These are phyloP conservation scores for Pipistrellus pipistrellus DNA, from an alignment of 2,797 vertebrate genomes.

Conservation along the genomic window DNA sequence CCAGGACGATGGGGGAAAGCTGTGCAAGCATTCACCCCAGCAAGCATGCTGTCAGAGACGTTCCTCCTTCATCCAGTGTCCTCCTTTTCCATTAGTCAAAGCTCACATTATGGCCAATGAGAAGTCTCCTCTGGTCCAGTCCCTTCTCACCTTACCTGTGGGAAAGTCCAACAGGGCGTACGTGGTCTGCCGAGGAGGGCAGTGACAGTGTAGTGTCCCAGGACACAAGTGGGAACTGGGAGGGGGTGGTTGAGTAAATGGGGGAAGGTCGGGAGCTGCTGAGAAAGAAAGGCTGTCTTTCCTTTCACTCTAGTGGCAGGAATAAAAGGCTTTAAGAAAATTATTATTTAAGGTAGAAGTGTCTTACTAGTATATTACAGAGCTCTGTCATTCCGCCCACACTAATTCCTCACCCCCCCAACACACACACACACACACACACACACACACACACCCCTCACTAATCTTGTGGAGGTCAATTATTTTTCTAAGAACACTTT, in stretches of 20 bases:
- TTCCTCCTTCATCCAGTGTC: background rate
- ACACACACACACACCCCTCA: background rate
- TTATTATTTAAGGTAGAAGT: slow-evolving; percentile 52
- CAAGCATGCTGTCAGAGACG: background rate
- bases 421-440: background rate
- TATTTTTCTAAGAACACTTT: slow-evolving; percentile 47
- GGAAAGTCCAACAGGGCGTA: background rate
- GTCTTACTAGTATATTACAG: background rate
- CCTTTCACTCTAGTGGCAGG: background rate
- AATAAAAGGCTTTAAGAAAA: slow-evolving; percentile 47
- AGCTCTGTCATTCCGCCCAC: background rate
- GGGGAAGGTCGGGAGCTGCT: background rate
- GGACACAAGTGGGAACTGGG: background rate
- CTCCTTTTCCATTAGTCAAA: background rate
- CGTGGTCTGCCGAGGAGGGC: background rate
- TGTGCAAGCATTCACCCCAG: background rate
- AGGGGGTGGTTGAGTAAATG: background rate
- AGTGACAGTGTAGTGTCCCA: fast-evolving
- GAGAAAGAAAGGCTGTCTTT: background rate
- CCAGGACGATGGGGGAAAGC: background rate
- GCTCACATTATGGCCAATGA: background rate
- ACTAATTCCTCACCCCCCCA: background rate
- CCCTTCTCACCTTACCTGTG: background rate
- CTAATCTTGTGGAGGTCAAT: background rate
- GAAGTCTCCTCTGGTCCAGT: background rate